A percentile compares a stretch with the other conserved stretches of the same genome.
Conservation (phyloP, 2,888 invertebrate species). For the Harpalus rufipes region DNA sequence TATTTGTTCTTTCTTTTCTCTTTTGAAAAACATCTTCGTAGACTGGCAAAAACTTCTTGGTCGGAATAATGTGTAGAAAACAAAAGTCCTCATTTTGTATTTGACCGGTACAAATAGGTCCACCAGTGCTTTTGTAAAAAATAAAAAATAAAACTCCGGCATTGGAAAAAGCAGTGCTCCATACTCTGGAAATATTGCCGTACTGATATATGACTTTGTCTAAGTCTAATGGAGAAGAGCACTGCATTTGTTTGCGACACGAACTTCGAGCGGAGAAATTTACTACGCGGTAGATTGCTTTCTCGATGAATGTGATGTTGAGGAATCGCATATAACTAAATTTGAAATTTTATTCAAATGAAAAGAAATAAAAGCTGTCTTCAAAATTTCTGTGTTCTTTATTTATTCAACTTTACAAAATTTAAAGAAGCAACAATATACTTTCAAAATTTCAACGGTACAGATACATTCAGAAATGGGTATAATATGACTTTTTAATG, state of each 20-base stretch:
- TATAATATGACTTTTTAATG: too few species aligned
- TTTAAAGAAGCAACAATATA: too few species aligned
- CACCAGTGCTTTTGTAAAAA: slow-evolving; percentile 37
- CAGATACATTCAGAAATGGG: too few species aligned
- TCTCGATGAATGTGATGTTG: not conserved
- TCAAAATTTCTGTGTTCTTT: too few species aligned
- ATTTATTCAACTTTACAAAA: too few species aligned
- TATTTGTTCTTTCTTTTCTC: slow-evolving; percentile 10
- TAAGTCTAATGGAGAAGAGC: slow-evolving; percentile 48
- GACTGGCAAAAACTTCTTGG: slow-evolving; percentile 60
- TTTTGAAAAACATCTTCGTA: slow-evolving; percentile 47
- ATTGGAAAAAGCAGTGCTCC: slow-evolving; percentile 37
- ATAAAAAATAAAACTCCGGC: slow-evolving; percentile 40
- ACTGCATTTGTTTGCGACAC: slow-evolving; percentile 47
- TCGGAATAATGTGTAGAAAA: slow-evolving; percentile 58
- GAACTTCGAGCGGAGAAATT: not conserved
- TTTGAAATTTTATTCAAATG: slow-evolving; percentile 7
- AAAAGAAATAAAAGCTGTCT: not conserved
- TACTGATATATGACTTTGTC: slow-evolving; percentile 64
- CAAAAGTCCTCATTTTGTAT: slow-evolving; percentile 63
- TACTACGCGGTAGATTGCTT: slow-evolving; percentile 2
- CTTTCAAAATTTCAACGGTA: too few species aligned
- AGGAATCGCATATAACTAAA: not conserved
- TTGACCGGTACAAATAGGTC: slow-evolving; percentile 63
- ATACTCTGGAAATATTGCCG: slow-evolving; percentile 60